These are phyloP conservation scores for Protophormia terraenovae DNA, from an alignment of 2,888 invertebrate species.

Conservation along the genomic window DNA sequence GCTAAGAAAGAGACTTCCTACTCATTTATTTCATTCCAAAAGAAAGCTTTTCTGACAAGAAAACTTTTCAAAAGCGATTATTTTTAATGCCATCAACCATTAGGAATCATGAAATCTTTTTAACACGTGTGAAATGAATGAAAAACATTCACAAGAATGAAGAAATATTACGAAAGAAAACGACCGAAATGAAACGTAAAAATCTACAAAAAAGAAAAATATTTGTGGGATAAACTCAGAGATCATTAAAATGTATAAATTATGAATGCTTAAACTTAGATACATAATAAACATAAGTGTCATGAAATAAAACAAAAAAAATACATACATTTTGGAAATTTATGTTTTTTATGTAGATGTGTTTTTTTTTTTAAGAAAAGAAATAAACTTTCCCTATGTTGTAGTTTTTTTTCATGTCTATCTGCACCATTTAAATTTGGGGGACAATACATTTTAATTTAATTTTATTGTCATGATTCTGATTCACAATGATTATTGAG, in stretches of 20 bases:
- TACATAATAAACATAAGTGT: background rate
- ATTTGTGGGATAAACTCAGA: conserved; percentile 39
- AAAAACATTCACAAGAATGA: background rate
- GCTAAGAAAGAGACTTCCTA: background rate
- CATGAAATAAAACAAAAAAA: conserved; percentile 6
- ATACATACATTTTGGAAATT: conserved; percentile 45
- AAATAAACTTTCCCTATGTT: conserved; percentile 6
- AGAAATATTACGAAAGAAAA: background rate
- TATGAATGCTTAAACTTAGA: conserved; percentile 58
- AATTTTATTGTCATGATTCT: conserved; percentile 16
- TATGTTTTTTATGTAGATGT: conserved; percentile 17
- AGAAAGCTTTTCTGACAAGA: background rate
- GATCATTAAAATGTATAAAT: conserved; percentile 61
- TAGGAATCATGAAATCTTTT: background rate
- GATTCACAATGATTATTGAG: conserved; percentile 33
- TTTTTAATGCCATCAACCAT: background rate
- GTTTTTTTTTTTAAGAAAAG: background rate
- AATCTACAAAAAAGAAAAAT: conserved; percentile 9
- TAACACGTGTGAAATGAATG: background rate
- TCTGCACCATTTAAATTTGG: background rate
- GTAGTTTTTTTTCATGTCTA: background rate
- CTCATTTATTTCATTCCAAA: background rate
- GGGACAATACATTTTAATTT: conserved; percentile 9
- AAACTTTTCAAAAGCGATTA: background rate
- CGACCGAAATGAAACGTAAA: background rate